Evolutionary conservation across 2,797 vertebrate genomes (phyloP).

Genomic region (Linurgus olivaceus): DNA sequence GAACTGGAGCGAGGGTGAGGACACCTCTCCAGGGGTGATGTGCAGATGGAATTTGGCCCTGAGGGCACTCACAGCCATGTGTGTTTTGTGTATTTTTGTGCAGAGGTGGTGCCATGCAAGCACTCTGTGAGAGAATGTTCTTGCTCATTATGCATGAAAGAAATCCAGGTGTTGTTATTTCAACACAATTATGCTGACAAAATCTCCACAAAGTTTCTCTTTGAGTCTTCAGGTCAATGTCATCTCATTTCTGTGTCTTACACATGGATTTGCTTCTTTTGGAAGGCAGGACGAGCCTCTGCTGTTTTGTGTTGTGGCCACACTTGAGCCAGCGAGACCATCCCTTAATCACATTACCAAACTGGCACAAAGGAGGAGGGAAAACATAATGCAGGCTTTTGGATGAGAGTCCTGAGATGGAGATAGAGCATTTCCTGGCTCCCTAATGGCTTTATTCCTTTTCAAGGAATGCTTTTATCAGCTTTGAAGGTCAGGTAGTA

Average conservation of each 20-base stretch:
- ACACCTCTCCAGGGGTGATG: background rate
- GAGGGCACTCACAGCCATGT: background rate
- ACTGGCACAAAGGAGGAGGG: background rate
- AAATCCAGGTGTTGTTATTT: background rate
- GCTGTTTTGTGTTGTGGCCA: background rate
- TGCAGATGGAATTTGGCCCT: background rate
- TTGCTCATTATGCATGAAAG: background rate
- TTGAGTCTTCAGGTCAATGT: background rate
- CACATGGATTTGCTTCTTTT: background rate
- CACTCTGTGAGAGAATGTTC: background rate
- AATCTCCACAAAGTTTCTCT: background rate
- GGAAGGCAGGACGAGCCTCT: background rate
- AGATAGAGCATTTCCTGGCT: conserved; percentile 37
- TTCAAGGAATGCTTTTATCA: conserved; percentile 23
- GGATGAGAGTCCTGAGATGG: conserved; percentile 14
- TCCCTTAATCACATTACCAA: background rate
- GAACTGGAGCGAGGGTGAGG: too few species aligned
- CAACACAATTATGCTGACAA: fast-evolving
- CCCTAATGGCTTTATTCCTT: conserved; percentile 1
- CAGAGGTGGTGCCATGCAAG: background rate
- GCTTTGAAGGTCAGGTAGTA: conserved; percentile 19
- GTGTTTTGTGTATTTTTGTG: too few species aligned
- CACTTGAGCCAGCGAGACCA: background rate
- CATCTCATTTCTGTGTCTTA: background rate
- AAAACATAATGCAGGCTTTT: background rate